phyloP scores from a whole-genome alignment of 2,113 vertebrate species.

The Erythrolamprus reginae region DNA sequence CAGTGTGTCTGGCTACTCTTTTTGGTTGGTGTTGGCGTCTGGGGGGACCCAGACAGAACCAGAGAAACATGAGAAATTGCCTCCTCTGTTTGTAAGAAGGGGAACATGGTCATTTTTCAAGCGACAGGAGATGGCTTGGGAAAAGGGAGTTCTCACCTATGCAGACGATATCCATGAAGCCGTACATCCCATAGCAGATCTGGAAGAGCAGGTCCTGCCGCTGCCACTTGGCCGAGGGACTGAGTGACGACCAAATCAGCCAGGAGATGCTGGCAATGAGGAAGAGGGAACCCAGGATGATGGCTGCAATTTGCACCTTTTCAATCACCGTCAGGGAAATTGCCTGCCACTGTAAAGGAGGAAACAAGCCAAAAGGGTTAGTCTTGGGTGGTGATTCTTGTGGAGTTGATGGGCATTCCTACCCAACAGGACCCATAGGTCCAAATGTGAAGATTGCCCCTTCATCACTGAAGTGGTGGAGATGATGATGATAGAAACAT shows the following conservation, averaged over 20 bases:
- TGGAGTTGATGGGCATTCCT: neutral
- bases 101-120: neutral
- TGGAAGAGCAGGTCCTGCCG: conserved; percentile 94
- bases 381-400: neutral
- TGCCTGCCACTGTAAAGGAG: conserved; percentile 82
- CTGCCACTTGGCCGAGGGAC: conserved; percentile 94
- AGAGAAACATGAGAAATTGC: neutral
- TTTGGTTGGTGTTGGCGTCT: too few relatives aligned
- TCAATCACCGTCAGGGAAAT: conserved; percentile 93
- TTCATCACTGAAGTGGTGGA: neutral
- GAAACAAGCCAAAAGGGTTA: conserved; percentile 44
- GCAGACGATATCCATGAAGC: conserved; percentile 95
- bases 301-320: conserved; percentile 93
- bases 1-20: too few relatives aligned
- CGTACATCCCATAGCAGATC: conserved; percentile 96
- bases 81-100: neutral
- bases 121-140: neutral
- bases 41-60: too few relatives aligned
- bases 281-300: conserved; percentile 90
- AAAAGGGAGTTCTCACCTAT: conserved; percentile 75
- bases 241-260: conserved; percentile 94
- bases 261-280: conserved; percentile 95
- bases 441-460: neutral
- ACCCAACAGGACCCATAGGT: neutral
- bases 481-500: too few relatives aligned